These are phyloP conservation scores for Neoaliturus tenellus DNA, from an alignment of 2,888 invertebrate genomes.

Conservation along the genomic window DNA sequence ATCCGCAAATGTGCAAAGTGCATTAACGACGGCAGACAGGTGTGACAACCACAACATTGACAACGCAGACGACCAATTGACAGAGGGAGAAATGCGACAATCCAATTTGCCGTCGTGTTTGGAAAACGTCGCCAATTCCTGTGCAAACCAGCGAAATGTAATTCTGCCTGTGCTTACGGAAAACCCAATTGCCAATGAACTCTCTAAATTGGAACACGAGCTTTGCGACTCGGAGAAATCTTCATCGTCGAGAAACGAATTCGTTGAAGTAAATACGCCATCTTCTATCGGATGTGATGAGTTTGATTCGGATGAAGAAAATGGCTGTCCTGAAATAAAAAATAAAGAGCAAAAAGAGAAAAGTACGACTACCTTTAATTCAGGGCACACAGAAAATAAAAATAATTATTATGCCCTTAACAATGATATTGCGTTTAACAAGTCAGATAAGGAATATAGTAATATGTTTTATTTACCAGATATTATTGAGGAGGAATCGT, in stretches of 20 bases:
- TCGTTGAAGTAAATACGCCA: not conserved
- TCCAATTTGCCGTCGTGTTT: constrained; percentile 20
- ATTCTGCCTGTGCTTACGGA: not conserved
- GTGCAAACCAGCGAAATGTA: constrained; percentile 1
- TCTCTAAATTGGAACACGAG: constrained; percentile 48
- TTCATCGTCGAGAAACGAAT: not conserved
- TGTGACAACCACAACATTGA: not conserved
- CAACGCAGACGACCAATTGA: not conserved
- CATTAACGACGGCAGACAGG: not conserved
- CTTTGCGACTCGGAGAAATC: constrained; percentile 36
- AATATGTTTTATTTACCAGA: constrained; percentile 21
- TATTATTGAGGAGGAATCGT: constrained; percentile 42
- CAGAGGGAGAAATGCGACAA: not conserved
- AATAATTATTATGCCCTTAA: not conserved
- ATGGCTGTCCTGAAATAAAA: not conserved
- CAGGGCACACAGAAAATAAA: not conserved
- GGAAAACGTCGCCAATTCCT: constrained; percentile 10
- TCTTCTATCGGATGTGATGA: not conserved
- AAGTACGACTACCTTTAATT: not conserved
- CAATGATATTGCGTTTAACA: not conserved
- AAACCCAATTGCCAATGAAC: not conserved
- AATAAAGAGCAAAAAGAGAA: not conserved
- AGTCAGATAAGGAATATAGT: not conserved
- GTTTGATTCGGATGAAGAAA: not conserved
- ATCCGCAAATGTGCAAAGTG: constrained; percentile 34